Evolutionary conservation across 2,113 vertebrate species (phyloP), one percentile per base, ranked within the genome.

Genomic region (Pluvialis apricaria): DNA sequence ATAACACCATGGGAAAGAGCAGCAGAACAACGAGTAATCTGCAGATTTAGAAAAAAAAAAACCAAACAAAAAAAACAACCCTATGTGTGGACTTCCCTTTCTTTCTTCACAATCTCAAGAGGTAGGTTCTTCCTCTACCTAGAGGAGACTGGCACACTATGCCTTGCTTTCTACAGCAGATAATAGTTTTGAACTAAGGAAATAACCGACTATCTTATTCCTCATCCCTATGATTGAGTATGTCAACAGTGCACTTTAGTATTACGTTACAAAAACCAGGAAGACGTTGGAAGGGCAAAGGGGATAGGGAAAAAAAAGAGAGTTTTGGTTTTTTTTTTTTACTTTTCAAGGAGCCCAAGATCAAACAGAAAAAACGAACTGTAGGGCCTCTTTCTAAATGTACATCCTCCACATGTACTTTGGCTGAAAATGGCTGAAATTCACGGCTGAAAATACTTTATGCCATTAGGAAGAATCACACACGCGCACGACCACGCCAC

Each of bases 401-500:
- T 31, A 26, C 9, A 51, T 32, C 47, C 47, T 77, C 29, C n/a
- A 38, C 21, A 34, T 13, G 10, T 18, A 19, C 72, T n/a, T n/a
- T n/a, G n/a, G n/a, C n/a, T n/a, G n/a, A n/a, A n/a, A n/a, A n/a
- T n/a, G n/a, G n/a, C n/a, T n/a, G n/a, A n/a, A n/a, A n/a, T n/a
- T n/a, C n/a, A n/a, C n/a, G 26, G 55, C 65, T 55, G 54, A 81
- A 82, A 86, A 86, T 10, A 64, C 34, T 79, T 79, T 5, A 32
- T 40, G 61, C n/a, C 45, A 38, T 20, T 78, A 61, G 54, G 49
- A 85, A 81, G 34, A 62, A 62, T 34, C 22, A 26, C n/a, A 40
- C 3, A 3, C 5, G 15, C 0, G 2, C 18, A 51, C 19, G 19
- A 57, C 20, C 2, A 11, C 1, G 6, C 47, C 52, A 42, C 16